Evolutionary conservation across 2,113 vertebrate genomes (phyloP), one percentile per base, ranked within the genome.

Genomic region (Nothobranchius kuhntae): DNA sequence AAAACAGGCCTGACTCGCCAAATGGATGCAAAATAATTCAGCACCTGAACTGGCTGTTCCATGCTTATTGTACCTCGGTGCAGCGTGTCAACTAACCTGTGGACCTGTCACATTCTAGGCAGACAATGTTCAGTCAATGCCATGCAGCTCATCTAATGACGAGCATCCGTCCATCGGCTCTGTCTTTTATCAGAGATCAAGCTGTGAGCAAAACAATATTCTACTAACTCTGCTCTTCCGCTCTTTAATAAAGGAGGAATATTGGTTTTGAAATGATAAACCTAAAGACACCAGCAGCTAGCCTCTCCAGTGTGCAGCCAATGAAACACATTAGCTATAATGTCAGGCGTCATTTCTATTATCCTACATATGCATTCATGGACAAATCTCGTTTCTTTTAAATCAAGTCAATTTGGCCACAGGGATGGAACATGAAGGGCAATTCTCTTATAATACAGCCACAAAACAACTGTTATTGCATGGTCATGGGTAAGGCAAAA

Each of bases 191-290:
- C 64, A 75, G 70, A 30, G 30, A 30, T 30, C 1, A 30, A 71
- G 61, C 71, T 86, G 80, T 67, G 65, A 71, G 47, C 59, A 89
- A 83, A 89, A 87, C 88, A 89, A 89, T 83, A 82, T 89, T 55
- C 55, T 46, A 26, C 73, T 88, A 89, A 91, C 78, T 64, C 44
- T 70, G 80, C 58, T 75, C 65, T 89, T 91, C 89, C 87, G 83
- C 79, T 63, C 26, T 62, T 72, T 82, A 89, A 88, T 79, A 83
- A 65, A 64, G 42, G 52, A 73, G 65, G 55, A 30, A 66, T 67
- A 83, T 87, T 76, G 71, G 71, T 68, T 80, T 78, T 71, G 54
- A 82, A 89, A 88, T 87, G 77, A 79, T 58, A 36, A 57, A 52
- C 53, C 77, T 81, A 64, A 68, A 73, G 62, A 86, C 76, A 30